A percentile compares a stretch with the other conserved stretches of the same genome.
Conservation (phyloP, 1,140 invertebrate genomes). For the Calephelis nemesis region DNA sequence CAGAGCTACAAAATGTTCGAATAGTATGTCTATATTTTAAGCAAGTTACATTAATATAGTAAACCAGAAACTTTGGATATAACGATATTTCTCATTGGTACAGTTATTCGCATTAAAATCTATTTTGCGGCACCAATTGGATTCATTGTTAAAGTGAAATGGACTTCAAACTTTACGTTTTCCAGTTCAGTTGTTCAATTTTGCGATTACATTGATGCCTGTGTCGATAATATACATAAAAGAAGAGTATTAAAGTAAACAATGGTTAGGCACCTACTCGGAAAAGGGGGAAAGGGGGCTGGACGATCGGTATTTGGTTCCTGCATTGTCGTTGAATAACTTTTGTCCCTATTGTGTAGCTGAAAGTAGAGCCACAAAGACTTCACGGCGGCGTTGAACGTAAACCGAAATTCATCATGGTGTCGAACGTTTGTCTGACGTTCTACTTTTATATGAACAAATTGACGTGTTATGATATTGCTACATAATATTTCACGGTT, state of each 20-base stretch:
- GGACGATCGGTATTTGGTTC: conserved; percentile 79
- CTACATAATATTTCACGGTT: too few species aligned
- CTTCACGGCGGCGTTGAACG: conserved; percentile 73
- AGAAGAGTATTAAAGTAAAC: conserved; percentile 76
- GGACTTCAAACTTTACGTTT: conserved; percentile 23
- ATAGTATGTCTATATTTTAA: too few species aligned
- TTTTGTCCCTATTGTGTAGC: conserved; percentile 80
- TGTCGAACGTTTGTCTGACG: conserved; percentile 67
- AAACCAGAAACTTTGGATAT: background rate
- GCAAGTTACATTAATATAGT: too few species aligned
- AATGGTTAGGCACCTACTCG: conserved; percentile 64
- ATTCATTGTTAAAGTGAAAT: conserved; percentile 16
- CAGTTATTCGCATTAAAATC: conserved; percentile 11
- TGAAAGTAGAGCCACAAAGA: conserved; percentile 76
- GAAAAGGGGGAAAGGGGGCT: conserved; percentile 45
- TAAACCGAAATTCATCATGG: conserved; percentile 80
- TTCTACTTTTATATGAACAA: conserved; percentile 38
- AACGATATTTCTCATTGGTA: background rate
- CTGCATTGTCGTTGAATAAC: conserved; percentile 80
- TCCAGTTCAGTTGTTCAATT: conserved; percentile 59
- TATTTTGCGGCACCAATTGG: conserved; percentile 10
- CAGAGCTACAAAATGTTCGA: too few species aligned
- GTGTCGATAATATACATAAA: conserved; percentile 72
- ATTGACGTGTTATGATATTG: too few species aligned
- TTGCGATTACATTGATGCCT: conserved; percentile 59